Percentiles rank a stretch among this genome's conserved stretches.
Conservation (phyloP, 2,113 vertebrate genomes). For the Ovis aries region ARS-UI_Ramb_v3.0 NC_056065.1:20907501-20908000, state of each 20-base stretch:
- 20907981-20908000: not conserved
- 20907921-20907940: too few relatives aligned
- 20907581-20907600: slow-evolving; percentile 80
- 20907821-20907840: too few relatives aligned
- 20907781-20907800: slow-evolving; percentile 71
- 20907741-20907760: slow-evolving; percentile 65
- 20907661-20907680: slow-evolving; percentile 21
- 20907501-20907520: slow-evolving; percentile 57
- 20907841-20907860: too few relatives aligned
- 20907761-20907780: slow-evolving; percentile 71
- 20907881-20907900: too few relatives aligned
- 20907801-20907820: not conserved
- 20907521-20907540: slow-evolving; percentile 70
- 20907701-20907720: slow-evolving; percentile 73
- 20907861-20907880: too few relatives aligned
- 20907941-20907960: too few relatives aligned
- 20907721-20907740: slow-evolving; percentile 71
- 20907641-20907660: slow-evolving; percentile 67
- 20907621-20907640: slow-evolving; percentile 71
- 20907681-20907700: slow-evolving; percentile 75
- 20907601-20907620: slow-evolving; percentile 74
- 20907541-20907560: slow-evolving; percentile 64
- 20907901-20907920: too few relatives aligned
- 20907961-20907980: too few relatives aligned
- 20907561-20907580: slow-evolving; percentile 76